A percentile compares a stretch with the other conserved stretches of the same genome.
Evolutionary conservation across 2,888 invertebrate species (phyloP).

Genomic region (Deilephila porcellus): DNA sequence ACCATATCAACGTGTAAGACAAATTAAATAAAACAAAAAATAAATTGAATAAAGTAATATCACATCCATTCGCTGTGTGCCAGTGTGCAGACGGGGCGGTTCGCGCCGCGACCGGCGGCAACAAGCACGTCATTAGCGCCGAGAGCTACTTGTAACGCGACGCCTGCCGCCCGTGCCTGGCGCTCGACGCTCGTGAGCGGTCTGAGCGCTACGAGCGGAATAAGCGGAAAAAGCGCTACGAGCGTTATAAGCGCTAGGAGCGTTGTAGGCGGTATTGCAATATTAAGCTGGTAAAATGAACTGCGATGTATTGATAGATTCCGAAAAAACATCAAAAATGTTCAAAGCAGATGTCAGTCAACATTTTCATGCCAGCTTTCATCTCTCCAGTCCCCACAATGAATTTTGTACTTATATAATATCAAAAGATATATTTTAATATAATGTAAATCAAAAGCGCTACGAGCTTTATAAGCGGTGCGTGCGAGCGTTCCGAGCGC

Average conservation of each 20-base stretch:
- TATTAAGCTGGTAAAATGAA: too few relatives aligned
- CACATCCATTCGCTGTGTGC: background rate
- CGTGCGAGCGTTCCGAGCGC: background rate
- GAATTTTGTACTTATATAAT: too few relatives aligned
- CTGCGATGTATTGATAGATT: too few relatives aligned
- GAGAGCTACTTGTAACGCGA: conserved; percentile 57
- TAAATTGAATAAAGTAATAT: background rate
- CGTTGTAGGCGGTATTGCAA: background rate
- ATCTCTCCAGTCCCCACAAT: too few relatives aligned
- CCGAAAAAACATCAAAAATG: too few relatives aligned
- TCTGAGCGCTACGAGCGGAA: background rate
- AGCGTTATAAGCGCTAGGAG: conserved; percentile 6
- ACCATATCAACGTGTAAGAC: background rate
- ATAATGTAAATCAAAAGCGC: too few relatives aligned
- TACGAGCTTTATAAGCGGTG: background rate
- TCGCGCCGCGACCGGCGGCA: conserved; percentile 39
- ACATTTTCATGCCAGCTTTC: too few relatives aligned
- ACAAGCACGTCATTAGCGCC: conserved; percentile 62
- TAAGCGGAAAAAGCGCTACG: background rate
- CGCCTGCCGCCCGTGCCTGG: conserved; percentile 35
- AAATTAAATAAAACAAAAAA: background rate
- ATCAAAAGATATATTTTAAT: too few relatives aligned
- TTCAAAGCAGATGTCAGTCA: too few relatives aligned
- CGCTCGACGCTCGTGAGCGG: background rate
- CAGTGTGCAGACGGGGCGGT: conserved; percentile 9